Conservation (phyloP, 2,797 vertebrate genomes). For the Catamblyrhynchus diadema region DNA sequence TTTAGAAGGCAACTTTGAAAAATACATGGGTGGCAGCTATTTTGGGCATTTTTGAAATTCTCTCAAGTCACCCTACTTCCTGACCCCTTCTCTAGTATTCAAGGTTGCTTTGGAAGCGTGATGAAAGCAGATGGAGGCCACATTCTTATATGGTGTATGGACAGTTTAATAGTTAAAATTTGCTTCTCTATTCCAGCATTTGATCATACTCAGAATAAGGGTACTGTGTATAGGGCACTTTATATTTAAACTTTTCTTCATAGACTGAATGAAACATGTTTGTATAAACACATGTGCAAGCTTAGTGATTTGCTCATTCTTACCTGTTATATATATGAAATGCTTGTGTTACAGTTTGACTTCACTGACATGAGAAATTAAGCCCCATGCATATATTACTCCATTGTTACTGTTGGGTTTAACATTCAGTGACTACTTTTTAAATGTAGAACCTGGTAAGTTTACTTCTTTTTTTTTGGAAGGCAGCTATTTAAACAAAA, state of each 20-base stretch:
- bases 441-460: background rate
- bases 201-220: background rate
- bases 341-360: background rate
- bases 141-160: rapidly evolving
- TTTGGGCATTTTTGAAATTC: background rate
- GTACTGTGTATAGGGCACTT: background rate
- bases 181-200: background rate
- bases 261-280: background rate
- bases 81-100: background rate
- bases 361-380: background rate
- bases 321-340: background rate
- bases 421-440: background rate
- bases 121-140: background rate
- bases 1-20: background rate
- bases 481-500: background rate
- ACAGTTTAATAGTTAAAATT: background rate
- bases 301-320: background rate
- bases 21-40: background rate
- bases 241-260: background rate
- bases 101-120: background rate
- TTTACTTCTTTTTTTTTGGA: background rate
- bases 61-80: background rate
- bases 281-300: background rate
- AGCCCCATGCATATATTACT: background rate
- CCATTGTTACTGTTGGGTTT: background rate